Conservation (phyloP, 2,888 invertebrate species). For the Acanthopleura granulata region DNA sequence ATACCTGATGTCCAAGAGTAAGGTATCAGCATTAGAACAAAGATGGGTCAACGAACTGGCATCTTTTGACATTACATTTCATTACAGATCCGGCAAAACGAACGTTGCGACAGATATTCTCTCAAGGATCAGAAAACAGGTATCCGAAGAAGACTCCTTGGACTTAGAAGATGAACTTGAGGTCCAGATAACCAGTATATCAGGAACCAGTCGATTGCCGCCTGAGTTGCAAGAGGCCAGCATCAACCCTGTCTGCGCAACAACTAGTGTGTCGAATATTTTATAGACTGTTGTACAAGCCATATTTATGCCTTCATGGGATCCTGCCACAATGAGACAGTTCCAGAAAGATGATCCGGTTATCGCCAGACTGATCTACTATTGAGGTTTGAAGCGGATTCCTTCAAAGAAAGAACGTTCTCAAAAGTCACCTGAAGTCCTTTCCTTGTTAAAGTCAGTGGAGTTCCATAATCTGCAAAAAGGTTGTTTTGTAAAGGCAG, state of each 20-base stretch:
- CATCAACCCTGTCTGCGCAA: neutral
- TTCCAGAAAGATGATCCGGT: neutral
- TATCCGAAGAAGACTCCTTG: neutral
- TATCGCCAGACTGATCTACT: neutral
- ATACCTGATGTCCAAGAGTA: too few relatives aligned
- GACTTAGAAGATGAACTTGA: neutral
- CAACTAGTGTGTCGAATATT: neutral
- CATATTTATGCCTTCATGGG: neutral
- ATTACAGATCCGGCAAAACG: too few relatives aligned
- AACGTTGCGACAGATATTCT: too few relatives aligned
- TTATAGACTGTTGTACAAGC: neutral
- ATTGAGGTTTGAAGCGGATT: neutral
- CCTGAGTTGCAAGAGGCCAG: neutral
- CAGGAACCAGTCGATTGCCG: neutral
- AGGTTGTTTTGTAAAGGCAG: constrained; percentile 15
- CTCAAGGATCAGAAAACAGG: too few relatives aligned
- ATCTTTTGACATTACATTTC: too few relatives aligned
- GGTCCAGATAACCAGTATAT: neutral
- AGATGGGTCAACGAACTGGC: too few relatives aligned
- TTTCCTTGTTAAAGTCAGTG: neutral
- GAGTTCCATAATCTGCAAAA: neutral
- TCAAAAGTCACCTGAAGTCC: neutral
- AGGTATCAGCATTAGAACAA: too few relatives aligned
- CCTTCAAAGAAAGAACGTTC: neutral
- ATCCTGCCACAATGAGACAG: neutral